Percentiles rank a stretch among this genome's conserved stretches.
phyloP scores from a whole-genome alignment of 2,888 invertebrate species.

The Pilophorus perplexus region DNA sequence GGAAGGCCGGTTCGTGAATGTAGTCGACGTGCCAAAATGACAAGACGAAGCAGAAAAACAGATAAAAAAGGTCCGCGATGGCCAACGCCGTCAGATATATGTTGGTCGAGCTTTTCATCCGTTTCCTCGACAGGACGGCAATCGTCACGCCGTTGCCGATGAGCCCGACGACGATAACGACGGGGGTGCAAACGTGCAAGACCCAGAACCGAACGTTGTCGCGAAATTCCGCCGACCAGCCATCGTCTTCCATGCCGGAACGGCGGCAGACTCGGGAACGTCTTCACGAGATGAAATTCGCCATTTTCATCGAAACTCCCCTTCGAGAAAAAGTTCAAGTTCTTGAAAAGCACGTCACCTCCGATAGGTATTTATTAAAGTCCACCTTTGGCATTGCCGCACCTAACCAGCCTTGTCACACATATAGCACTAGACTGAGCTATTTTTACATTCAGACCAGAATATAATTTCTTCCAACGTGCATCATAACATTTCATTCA shows the following conservation, averaged over 20 bases:
- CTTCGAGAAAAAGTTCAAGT: too few relatives aligned
- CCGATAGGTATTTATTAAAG: conserved; percentile 31
- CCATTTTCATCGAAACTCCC: too few relatives aligned
- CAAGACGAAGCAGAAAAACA: conserved; percentile 63
- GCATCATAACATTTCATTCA: conserved; percentile 37
- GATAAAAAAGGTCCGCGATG: conserved; percentile 67
- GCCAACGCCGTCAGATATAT: conserved; percentile 71
- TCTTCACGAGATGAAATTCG: too few relatives aligned
- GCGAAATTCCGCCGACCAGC: conserved; percentile 49
- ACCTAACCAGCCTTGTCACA: conserved; percentile 39
- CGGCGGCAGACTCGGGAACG: too few relatives aligned
- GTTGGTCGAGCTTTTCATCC: conserved; percentile 74
- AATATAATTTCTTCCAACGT: conserved; percentile 37
- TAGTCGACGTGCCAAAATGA: conserved; percentile 62
- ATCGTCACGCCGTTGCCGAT: conserved; percentile 63
- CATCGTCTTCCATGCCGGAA: conserved; percentile 15
- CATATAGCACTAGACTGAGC: conserved; percentile 40
- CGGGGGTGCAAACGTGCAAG: conserved; percentile 63
- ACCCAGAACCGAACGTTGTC: conserved; percentile 56
- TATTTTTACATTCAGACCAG: conserved; percentile 34
- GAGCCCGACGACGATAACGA: conserved; percentile 65
- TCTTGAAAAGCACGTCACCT: conserved; percentile 3
- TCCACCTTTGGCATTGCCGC: conserved; percentile 27
- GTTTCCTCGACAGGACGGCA: conserved; percentile 59
- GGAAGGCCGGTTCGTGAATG: conserved; percentile 56